Base-by-base conservation (phyloP, 1,140 invertebrate species). In the Aporrectodea caliginosa region DNA sequence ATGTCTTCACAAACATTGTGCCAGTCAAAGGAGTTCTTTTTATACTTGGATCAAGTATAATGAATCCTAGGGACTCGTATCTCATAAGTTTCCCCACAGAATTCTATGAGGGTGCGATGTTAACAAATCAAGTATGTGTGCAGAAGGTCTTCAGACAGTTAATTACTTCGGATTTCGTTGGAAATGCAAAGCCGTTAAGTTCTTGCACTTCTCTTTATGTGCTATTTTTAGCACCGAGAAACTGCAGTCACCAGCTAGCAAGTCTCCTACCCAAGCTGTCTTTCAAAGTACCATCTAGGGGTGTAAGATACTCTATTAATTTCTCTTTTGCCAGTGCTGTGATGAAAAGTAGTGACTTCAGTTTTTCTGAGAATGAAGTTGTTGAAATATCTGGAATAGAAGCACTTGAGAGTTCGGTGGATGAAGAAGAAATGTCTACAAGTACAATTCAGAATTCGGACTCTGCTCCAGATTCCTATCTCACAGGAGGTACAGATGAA, bases 61-160 rank as follows among this genome's bases (percentile, higher is more conserved):
- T 85, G n/a, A 85, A 82, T 58, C 85, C 85, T 43, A 86, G 84
- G 76, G 85, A 86, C 82, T 80, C 82, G 0, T 86, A 83, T 78
- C 2, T 84, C 27, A 82, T 86, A 6, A 82, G 80, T 33, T 77
- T 86, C 22, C 85, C 85, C 1, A 81, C 82, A 22, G 72, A 83
- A 16, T 83, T 83, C 76, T 83, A 84, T 31, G 85, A 86, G 58
- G 83, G 83, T 12, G 82, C 84, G 22, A 82, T 81, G 68, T 31
- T 85, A 0, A 75, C 83, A 2, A 58, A 81, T 1, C 82, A 83
- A 75, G 72, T 78, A 30, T 85, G 82, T 73, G 79, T 85, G 0
- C 81, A 81, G 73, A 78, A 82, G 32, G 69, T 86, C 14, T 84
- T 84, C 69, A 80, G 81, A 35, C 84, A 86, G 73, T 76, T 85